Base-by-base conservation (phyloP, 2,797 vertebrate genomes). In the Cossypha heuglini region DNA sequence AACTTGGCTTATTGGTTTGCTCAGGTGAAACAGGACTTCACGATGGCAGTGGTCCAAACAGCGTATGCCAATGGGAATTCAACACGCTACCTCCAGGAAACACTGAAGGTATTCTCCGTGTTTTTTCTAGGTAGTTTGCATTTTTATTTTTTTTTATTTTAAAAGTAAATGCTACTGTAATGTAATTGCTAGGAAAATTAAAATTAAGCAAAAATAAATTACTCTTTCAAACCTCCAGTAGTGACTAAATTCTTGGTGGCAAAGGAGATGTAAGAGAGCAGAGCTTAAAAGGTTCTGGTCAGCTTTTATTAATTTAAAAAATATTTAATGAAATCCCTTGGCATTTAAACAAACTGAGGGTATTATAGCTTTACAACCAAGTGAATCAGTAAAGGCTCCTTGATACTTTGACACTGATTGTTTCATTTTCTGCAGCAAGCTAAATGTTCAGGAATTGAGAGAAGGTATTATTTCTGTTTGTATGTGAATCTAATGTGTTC, bases 61-160 rank as follows among this genome's bases (percentile, higher is more conserved):
- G 99, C 99, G 0, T 99, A 99, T 46, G 99, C 99, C 86, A 99
- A 99, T 20, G 99, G 99, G 4, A 99, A 98, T 92, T 99, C 99
- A 2, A 99, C 99, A 12, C 95, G 74, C 37, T 99, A 99, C 94
- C 97, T 99, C 52, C 98, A 99, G 96, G 97, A 99, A 66, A 98
- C 97, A 16, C 98, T 99, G 98, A 99, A 99, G 98, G 99, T 99
- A 97, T 88, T 69, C 17, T 62, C 5, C 16, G 2, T 59, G 31
- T 26, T 54, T 80, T 64, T 28, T 9, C 16, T 66, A 45, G 62
- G 31, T 72, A 37, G 20, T 40, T 49, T 37, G 40, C 45, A 21
- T n/a, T 15, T 71, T 16, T 83, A n/a, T 80, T 59, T 45, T 43
- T 43, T 22, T 43, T 19, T 7, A 40, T 49, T 86, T 72, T 51